A percentile compares a stretch with the other conserved stretches of the same genome.
Evolutionary conservation across 2,797 vertebrate species (phyloP).

Genomic region (Malurus splendens): DNA sequence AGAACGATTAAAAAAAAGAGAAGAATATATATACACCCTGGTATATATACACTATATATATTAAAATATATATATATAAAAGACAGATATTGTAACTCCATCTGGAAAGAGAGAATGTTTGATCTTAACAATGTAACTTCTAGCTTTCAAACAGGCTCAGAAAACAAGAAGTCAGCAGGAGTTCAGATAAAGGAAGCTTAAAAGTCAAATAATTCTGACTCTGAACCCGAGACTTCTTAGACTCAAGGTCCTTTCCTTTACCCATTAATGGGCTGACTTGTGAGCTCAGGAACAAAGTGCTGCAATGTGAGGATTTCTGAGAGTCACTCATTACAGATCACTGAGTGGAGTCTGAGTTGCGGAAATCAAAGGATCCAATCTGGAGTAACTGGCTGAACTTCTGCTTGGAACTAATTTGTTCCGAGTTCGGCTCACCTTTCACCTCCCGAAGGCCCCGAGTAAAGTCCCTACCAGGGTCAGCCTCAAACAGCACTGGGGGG

Average conservation of each 20-base stretch:
- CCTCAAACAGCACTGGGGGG: conserved; percentile 30
- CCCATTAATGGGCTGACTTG: conserved; percentile 74
- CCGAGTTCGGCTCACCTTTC: conserved; percentile 66
- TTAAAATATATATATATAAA: conserved; percentile 59
- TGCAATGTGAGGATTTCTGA: conserved; percentile 73
- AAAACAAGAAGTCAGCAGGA: conserved; percentile 72
- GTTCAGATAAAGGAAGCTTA: conserved; percentile 71
- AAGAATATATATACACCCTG: conserved; percentile 54
- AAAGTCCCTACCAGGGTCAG: conserved; percentile 58
- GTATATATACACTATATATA: conserved; percentile 56
- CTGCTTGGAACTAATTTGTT: conserved; percentile 73
- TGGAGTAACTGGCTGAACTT: conserved; percentile 73
- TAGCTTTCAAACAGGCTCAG: conserved; percentile 68
- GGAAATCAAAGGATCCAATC: conserved; percentile 72
- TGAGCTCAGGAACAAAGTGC: conserved; percentile 71
- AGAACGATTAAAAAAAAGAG: conserved; percentile 57
- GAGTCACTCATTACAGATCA: conserved; percentile 74
- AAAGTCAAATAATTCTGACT: conserved; percentile 73
- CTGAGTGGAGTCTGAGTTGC: conserved; percentile 70
- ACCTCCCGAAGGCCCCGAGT: conserved; percentile 54
- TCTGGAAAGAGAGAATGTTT: conserved; percentile 68
- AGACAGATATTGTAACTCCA: conserved; percentile 68
- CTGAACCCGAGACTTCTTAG: conserved; percentile 71
- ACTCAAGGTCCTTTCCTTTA: conserved; percentile 69
- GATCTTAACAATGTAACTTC: conserved; percentile 75